Evolutionary conservation across 2,888 invertebrate species (phyloP), one percentile per base, ranked within the genome.

Genomic region (Tridacna crocea): DNA sequence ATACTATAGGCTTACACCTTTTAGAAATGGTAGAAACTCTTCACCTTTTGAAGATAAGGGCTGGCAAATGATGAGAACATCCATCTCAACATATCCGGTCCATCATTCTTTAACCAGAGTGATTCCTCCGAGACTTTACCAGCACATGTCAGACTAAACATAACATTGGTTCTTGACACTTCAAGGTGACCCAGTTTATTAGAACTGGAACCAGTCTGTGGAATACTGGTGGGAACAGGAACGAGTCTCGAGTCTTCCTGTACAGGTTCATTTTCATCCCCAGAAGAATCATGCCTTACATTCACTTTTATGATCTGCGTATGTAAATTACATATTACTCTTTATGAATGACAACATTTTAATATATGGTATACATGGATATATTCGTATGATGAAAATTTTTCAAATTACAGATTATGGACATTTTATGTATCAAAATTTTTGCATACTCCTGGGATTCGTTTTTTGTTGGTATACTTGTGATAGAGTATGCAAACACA

Each of bases 61-160:
- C 90, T 88, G 22, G 91, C 91, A 82, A 92, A 92, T 12, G 89
- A 87, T 1, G 90, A 87, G 36, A 91, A 79, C 12, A 84, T 87
- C 91, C 91, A 92, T 13, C 83, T 76, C 11, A 91, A 72, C 13
- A 82, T 84, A 22, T 89, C 82, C 19, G 75, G 73, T 3, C 87
- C 82, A 11, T 80, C 82, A 80, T 92, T 92, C 17, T 79, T 88
- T 65, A 92, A 61, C 61, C 89, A 89, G 17, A 92, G 60, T 17
- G 82, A 81, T 70, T 91, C 91, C 70, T 86, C 83, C 8, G 87
- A 84, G 3, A 72, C 75, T 74, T 87, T 87, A 17, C 89, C 88
- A 4, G 84, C 79, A 63, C 72, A 77, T 19, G 90, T 90, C 17
- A 77, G 48, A 0, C 83, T 74, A 72, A 90, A 90, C 75, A 84